phyloP scores from a whole-genome alignment of 1,140 invertebrate genomes.

The Copidosoma floridanum region DNA sequence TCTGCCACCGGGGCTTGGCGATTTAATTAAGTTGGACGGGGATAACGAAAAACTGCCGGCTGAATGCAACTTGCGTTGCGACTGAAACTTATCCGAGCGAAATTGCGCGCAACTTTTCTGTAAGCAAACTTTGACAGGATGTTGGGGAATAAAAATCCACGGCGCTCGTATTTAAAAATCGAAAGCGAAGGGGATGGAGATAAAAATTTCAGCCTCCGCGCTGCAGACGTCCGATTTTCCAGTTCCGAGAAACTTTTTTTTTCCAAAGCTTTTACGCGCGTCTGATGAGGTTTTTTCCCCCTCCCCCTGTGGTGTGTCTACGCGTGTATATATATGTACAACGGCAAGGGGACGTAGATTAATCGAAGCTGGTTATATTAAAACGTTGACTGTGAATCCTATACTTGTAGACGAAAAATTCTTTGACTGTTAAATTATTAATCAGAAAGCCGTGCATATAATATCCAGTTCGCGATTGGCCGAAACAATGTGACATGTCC shows the following conservation, averaged over 20 bases:
- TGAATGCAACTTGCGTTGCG: conserved; percentile 19
- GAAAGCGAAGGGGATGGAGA: conserved; percentile 16
- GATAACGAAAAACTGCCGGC: conserved; percentile 6
- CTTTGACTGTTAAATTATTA: too few species aligned
- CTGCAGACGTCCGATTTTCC: background rate
- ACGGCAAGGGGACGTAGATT: too few species aligned
- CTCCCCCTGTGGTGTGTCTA: too few species aligned
- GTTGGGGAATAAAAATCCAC: conserved; percentile 5
- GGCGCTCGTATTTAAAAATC: conserved; percentile 4
- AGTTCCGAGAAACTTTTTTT: background rate
- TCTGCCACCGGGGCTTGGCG: background rate
- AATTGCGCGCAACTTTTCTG: conserved; percentile 19
- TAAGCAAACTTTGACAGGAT: conserved; percentile 19
- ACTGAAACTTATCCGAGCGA: conserved; percentile 23
- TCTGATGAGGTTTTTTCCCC: too few species aligned
- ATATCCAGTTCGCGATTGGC: too few species aligned
- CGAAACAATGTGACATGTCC: too few species aligned
- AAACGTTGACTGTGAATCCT: too few species aligned
- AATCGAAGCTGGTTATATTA: too few species aligned
- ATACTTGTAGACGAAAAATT: too few species aligned
- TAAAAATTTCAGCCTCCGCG: conserved; percentile 12
- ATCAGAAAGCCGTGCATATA: too few species aligned
- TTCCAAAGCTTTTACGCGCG: too few species aligned
- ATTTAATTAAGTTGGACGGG: conserved; percentile 18
- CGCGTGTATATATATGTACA: too few species aligned